Conservation (phyloP, 1,140 invertebrate species). For the Pteromalus puparum region DNA sequence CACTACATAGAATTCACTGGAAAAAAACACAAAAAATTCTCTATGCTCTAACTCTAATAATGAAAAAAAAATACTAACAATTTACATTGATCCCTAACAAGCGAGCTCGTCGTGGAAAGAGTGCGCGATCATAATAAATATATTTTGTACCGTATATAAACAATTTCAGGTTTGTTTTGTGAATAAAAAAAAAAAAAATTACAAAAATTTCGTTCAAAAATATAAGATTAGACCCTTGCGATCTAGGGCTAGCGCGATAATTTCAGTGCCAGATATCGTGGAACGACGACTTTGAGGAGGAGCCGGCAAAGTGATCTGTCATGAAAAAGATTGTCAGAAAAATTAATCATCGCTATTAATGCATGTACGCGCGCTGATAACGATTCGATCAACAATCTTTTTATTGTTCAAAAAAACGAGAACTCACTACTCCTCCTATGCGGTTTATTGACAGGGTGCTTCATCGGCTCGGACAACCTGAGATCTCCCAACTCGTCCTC, state of each 20-base stretch:
- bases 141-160: conserved; percentile 1
- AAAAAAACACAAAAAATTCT: conserved; percentile 37
- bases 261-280: conserved; percentile 49
- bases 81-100: conserved; percentile 21
- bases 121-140: conserved; percentile 14
- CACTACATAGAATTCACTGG: conserved; percentile 26
- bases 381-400: background rate
- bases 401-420: conserved; percentile 24
- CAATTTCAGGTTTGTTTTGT: conserved; percentile 24
- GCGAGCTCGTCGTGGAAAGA: conserved; percentile 7
- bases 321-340: conserved; percentile 46
- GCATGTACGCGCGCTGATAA: too few relatives aligned
- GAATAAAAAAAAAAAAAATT: conserved; percentile 39
- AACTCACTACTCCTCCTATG: conserved; percentile 51
- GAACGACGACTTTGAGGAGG: conserved; percentile 48
- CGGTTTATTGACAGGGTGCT: conserved; percentile 39
- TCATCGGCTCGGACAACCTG: conserved; percentile 46
- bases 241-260: conserved; percentile 27
- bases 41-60: conserved; percentile 15
- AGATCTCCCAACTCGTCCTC: conserved; percentile 51
- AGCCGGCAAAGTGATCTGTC: conserved; percentile 45
- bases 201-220: conserved; percentile 25
- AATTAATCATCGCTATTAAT: too few relatives aligned
- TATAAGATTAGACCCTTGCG: conserved; percentile 16
- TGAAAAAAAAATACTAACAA: conserved; percentile 34